Conservation (phyloP, 2,888 invertebrate genomes). For the Bibio marci region DNA sequence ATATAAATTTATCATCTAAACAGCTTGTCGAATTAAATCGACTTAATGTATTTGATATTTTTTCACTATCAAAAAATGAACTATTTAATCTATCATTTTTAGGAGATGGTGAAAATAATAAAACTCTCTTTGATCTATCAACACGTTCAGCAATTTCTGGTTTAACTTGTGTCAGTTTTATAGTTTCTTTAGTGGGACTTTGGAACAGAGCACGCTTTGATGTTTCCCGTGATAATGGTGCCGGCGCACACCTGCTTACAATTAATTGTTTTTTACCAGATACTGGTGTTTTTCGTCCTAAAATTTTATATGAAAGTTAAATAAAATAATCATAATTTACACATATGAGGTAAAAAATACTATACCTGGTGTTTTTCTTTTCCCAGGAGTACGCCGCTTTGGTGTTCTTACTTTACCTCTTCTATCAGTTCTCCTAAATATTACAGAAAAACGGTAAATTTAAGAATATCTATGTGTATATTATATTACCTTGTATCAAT, state of each 20-base stretch:
- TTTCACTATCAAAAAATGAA: background rate
- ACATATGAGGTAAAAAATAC: constrained; percentile 23
- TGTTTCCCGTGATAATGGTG: constrained; percentile 33
- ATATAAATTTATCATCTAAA: too few species aligned
- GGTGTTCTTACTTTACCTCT: constrained; percentile 12
- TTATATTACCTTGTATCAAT: constrained; percentile 51
- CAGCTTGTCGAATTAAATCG: too few species aligned
- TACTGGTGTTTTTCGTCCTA: constrained; percentile 16
- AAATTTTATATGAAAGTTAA: constrained; percentile 9
- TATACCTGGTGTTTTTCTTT: constrained; percentile 23
- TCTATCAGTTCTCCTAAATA: background rate
- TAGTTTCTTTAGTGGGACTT: constrained; percentile 39
- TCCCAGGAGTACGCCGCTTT: constrained; percentile 17
- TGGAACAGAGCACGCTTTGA: constrained; percentile 58
- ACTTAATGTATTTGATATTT: background rate
- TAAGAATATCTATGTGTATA: too few species aligned
- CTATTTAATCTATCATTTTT: background rate
- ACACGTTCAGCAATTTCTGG: constrained; percentile 31
- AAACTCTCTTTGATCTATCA: constrained; percentile 44
- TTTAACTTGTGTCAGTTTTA: constrained; percentile 17
- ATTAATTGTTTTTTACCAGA: too few species aligned
- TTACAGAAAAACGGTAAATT: too few species aligned
- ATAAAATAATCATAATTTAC: background rate
- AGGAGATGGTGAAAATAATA: constrained; percentile 28
- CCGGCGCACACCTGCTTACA: too few species aligned